Evolutionary conservation across 2,888 invertebrate species (phyloP).

Genomic region (Euclidia mi): DNA sequence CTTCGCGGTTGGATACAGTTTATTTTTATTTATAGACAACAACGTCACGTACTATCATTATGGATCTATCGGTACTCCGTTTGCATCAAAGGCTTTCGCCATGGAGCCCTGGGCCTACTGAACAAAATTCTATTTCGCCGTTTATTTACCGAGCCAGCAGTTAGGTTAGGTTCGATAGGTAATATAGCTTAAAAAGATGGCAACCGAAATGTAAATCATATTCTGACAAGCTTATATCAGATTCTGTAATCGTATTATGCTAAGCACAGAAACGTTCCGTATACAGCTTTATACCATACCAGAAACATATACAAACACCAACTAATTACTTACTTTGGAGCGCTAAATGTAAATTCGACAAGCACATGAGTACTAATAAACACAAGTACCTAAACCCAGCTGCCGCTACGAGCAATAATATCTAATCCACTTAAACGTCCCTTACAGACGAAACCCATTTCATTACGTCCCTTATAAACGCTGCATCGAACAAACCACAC

Average conservation of each 20-base stretch:
- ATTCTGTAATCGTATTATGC: background rate
- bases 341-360: constrained; percentile 43
- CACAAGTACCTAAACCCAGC: constrained; percentile 54
- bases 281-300: background rate
- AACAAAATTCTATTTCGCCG: too few species aligned
- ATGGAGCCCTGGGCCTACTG: too few species aligned
- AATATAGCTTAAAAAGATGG: too few species aligned
- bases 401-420: constrained; percentile 64
- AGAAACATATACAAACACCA: constrained; percentile 8
- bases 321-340: constrained; percentile 19
- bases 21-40: too few species aligned
- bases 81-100: too few species aligned
- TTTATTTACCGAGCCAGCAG: too few species aligned
- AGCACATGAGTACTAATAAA: constrained; percentile 43
- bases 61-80: too few species aligned
- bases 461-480: constrained; percentile 77
- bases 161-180: too few species aligned
- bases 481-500: constrained; percentile 74
- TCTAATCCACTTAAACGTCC: constrained; percentile 81
- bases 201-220: too few species aligned
- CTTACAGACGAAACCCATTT: constrained; percentile 77
- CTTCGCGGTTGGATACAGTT: too few species aligned
- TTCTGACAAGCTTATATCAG: too few species aligned
- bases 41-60: too few species aligned
- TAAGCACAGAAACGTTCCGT: background rate